Conservation (phyloP, 2,113 vertebrate genomes). For the Macquaria ambigua region DNA sequence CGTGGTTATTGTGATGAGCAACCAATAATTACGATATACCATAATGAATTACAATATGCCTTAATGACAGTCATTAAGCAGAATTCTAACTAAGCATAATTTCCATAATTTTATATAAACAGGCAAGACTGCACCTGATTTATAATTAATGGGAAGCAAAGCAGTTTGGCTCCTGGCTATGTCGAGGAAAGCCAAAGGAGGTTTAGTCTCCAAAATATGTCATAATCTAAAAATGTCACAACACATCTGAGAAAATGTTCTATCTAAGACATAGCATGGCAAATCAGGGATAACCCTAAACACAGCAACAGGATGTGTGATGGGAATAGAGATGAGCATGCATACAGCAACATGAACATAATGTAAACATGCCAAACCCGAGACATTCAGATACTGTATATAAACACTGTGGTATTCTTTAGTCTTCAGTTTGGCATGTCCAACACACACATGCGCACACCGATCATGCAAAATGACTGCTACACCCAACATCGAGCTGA, state of each 20-base stretch:
- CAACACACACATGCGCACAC: slow-evolving; percentile 22
- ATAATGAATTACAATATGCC: slow-evolving; percentile 67
- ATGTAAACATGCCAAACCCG: slow-evolving; percentile 38
- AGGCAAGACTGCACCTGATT: slow-evolving; percentile 54
- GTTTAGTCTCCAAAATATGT: background rate
- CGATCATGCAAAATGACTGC: slow-evolving; percentile 25
- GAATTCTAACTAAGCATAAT: slow-evolving; percentile 69
- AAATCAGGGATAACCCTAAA: slow-evolving; percentile 16
- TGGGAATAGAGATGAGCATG: background rate
- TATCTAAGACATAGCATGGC: background rate
- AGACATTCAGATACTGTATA: slow-evolving; percentile 18
- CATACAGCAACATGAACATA: background rate
- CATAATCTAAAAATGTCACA: slow-evolving; percentile 13
- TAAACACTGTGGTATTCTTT: slow-evolving; percentile 25
- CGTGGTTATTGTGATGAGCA: slow-evolving; percentile 47
- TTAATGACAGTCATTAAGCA: slow-evolving; percentile 62
- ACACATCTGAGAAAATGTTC: slow-evolving; percentile 11
- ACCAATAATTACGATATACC: slow-evolving; percentile 49
- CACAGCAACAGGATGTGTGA: background rate
- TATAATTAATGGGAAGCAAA: slow-evolving; percentile 49
- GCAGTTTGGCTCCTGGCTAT: slow-evolving; percentile 38
- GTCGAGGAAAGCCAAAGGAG: background rate
- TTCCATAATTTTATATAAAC: slow-evolving; percentile 57
- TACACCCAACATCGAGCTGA: background rate
- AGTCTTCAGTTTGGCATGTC: slow-evolving; percentile 33